Evolutionary conservation across 2,797 vertebrate genomes (phyloP), one percentile per base, ranked within the genome.

Genomic region (Molothrus aeneus): DNA sequence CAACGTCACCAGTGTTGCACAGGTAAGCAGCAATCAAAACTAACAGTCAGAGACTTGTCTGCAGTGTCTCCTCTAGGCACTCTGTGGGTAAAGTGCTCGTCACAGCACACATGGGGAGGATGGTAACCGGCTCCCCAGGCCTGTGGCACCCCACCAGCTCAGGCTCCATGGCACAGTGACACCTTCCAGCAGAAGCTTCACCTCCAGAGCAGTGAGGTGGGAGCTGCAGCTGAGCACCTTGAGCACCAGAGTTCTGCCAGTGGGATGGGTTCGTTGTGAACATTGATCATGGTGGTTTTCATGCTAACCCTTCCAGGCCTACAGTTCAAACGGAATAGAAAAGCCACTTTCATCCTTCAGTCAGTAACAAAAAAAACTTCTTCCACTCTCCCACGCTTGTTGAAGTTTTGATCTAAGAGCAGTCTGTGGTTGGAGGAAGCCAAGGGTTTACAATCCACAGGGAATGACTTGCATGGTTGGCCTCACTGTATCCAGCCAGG

Each of bases 391-490:
- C 61, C 80, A 4, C 0, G 3, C 34, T 43, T 17, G 13, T 15
- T 43, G 1, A 31, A 54, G 66, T n/a, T 60, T 45, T 25, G 32
- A 24, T 36, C 36, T 29, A 20, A 47, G 71, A 81, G 53, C 26
- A 81, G 78, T 79, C 24, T 8, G 7, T 28, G 54, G 48, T 15
- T 14, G 5, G 65, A 59, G 32, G 64, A 66, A 80, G 59, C 22
- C 80, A 26, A 63, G 24, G 36, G 17, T 68, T 95, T 98, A 98
- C 6, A 97, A 95, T 28, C 92, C 80, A 70, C 98, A 98, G 43
- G 91, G 91, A 80, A 98, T 97, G 79, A 94, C 87, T 51, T 97
- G 96, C 84, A 98, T 94, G 70, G 94, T 19, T 0, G 95, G 53
- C 80, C 97, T 96, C 80, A 95, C 86, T 17, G 97, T 73, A 1